phyloP scores from a whole-genome alignment of 2,113 vertebrate genomes.

The Rallus limicola region DNA sequence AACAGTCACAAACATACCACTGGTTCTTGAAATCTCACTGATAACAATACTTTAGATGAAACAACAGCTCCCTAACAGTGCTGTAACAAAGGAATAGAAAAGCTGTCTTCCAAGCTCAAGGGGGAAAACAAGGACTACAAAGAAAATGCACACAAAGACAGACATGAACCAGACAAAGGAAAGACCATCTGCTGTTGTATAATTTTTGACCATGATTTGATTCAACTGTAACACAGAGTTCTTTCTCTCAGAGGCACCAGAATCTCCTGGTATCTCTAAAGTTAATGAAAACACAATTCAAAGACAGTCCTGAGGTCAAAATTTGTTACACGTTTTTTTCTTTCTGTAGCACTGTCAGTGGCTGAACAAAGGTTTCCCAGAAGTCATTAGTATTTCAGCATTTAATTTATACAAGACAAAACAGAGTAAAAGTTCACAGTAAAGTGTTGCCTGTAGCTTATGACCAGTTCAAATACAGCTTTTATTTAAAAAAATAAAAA shows the following conservation, averaged over 20 bases:
- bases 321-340: not conserved
- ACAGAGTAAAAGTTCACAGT: not conserved
- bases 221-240: not conserved
- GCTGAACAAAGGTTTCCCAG: conserved; percentile 12
- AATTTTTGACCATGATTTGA: not conserved
- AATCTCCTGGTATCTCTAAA: not conserved
- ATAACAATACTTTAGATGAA: not conserved
- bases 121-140: not conserved
- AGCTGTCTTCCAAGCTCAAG: not conserved
- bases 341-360: not conserved
- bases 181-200: not conserved
- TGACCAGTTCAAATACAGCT: not conserved
- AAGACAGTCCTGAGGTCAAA: conserved; percentile 22
- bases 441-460: not conserved
- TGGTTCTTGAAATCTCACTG: not conserved
- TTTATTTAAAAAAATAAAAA: not conserved
- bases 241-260: not conserved
- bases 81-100: not conserved
- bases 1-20: not conserved
- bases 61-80: not conserved
- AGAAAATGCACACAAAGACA: not conserved
- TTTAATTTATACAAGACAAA: not conserved
- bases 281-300: conserved; percentile 47
- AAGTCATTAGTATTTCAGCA: conserved; percentile 44
- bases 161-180: not conserved